A percentile compares a stretch with the other conserved stretches of the same genome.
phyloP scores from a whole-genome alignment of 2,797 vertebrate genomes.

The Naso thynnoides region DNA sequence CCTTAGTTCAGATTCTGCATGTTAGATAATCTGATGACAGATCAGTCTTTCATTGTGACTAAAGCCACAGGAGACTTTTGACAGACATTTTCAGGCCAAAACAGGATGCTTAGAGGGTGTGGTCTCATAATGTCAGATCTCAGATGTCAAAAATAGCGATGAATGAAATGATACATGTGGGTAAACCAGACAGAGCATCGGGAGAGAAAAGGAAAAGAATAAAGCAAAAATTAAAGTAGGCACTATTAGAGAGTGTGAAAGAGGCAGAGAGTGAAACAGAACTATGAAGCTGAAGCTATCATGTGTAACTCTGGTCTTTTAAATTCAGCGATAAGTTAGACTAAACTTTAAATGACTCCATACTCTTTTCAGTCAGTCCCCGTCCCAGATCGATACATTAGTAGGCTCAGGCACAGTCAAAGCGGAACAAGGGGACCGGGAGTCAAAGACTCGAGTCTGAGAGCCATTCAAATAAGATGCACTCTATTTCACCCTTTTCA shows the following conservation, averaged over 20 bases:
- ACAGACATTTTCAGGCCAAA: constrained; percentile 56
- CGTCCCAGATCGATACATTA: constrained; percentile 51
- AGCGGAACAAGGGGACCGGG: constrained; percentile 45
- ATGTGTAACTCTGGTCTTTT: constrained; percentile 29
- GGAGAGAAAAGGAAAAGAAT: neutral
- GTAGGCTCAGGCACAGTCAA: constrained; percentile 41
- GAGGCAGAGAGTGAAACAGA: constrained; percentile 5
- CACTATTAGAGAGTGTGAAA: constrained; percentile 6
- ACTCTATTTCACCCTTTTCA: constrained; percentile 65
- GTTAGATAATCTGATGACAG: neutral
- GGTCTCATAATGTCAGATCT: constrained; percentile 40
- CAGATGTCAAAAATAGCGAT: constrained; percentile 24
- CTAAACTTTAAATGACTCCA: constrained; percentile 67
- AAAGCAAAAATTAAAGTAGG: neutral
- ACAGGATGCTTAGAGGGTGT: constrained; percentile 15
- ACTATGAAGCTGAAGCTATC: constrained; percentile 20
- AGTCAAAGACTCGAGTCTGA: constrained; percentile 60
- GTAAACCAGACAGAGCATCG: constrained; percentile 16
- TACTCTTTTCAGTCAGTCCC: constrained; percentile 31
- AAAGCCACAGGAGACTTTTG: constrained; percentile 13
- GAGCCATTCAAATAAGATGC: constrained; percentile 63
- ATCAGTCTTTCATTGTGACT: neutral
- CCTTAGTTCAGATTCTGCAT: neutral
- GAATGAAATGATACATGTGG: constrained; percentile 19
- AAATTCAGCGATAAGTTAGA: constrained; percentile 44